Evolutionary conservation across 2,888 invertebrate species (phyloP).

Genomic region (Thymelicus acteon): DNA sequence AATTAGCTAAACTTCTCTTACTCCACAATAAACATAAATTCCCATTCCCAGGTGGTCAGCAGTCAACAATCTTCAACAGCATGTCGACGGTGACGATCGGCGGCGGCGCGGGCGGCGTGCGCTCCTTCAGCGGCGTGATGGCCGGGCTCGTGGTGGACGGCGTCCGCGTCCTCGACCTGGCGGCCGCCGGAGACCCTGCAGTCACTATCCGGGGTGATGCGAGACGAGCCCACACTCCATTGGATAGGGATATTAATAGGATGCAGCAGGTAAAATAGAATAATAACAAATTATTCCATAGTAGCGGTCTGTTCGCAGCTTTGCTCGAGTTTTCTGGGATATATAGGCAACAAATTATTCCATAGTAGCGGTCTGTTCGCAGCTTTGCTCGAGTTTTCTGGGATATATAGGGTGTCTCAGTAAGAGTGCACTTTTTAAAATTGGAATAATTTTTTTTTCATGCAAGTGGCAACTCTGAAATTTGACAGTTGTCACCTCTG

Average conservation of each 20-base stretch:
- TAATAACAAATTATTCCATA: too few species aligned
- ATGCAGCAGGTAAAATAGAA: slow-evolving; percentile 90
- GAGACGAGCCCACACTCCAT: slow-evolving; percentile 89
- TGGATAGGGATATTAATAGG: slow-evolving; percentile 91
- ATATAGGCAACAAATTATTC: too few species aligned
- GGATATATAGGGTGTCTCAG: too few species aligned
- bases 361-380: too few species aligned
- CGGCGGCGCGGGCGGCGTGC: slow-evolving; percentile 88
- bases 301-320: too few species aligned
- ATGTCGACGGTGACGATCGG: slow-evolving; percentile 96
- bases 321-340: too few species aligned
- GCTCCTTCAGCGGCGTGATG: slow-evolving; percentile 94
- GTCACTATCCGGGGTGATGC: slow-evolving; percentile 93
- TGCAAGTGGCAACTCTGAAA: too few species aligned
- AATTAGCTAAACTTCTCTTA: too few species aligned
- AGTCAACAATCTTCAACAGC: slow-evolving; percentile 95
- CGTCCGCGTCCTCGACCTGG: slow-evolving; percentile 92
- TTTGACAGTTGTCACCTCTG: too few species aligned
- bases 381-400: too few species aligned
- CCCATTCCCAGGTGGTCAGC: slow-evolving; percentile 88
- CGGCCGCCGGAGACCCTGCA: slow-evolving; percentile 92
- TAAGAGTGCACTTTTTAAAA: too few species aligned
- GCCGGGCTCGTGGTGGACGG: slow-evolving; percentile 96
- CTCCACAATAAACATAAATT: not conserved
- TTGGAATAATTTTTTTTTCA: too few species aligned